Conservation (phyloP, 2,888 invertebrate species). For the Selenia dentaria region DNA sequence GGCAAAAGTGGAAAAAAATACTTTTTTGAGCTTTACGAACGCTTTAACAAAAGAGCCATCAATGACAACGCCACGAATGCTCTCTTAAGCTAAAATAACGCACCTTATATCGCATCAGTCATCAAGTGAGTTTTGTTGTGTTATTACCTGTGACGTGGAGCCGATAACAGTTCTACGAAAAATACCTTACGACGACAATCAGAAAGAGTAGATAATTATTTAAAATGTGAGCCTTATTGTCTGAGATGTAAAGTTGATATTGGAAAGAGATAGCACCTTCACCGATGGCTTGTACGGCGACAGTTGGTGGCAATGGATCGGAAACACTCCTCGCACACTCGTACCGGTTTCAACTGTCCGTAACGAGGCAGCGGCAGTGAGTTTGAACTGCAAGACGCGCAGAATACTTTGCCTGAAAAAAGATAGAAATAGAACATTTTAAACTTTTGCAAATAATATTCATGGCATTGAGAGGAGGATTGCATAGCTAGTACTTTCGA, state of each 20-base stretch:
- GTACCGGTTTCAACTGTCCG: conserved; percentile 96
- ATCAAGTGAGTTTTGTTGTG: too few relatives aligned
- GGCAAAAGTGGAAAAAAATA: too few relatives aligned
- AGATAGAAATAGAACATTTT: too few relatives aligned
- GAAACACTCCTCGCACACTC: conserved; percentile 96
- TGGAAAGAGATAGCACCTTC: conserved; percentile 9
- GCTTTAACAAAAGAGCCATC: too few relatives aligned
- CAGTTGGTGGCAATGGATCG: conserved; percentile 50
- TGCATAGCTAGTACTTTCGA: too few relatives aligned
- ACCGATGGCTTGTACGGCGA: conserved; percentile 39
- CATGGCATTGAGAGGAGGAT: too few relatives aligned
- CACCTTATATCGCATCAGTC: too few relatives aligned
- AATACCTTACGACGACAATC: conserved; percentile 1
- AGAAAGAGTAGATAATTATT: conserved; percentile 16
- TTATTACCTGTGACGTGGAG: conserved; percentile 1
- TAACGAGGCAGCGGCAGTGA: conserved; percentile 96
- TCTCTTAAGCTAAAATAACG: too few relatives aligned
- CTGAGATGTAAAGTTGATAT: conserved; percentile 1
- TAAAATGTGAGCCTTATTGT: conserved; percentile 3
- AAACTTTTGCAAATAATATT: too few relatives aligned
- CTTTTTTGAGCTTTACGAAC: too few relatives aligned
- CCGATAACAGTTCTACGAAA: background rate
- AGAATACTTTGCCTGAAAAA: conserved; percentile 91
- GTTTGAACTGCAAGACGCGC: conserved; percentile 96
- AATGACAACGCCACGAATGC: background rate